Evolutionary conservation across 1,140 invertebrate genomes (phyloP).

Genomic region (Kradibia gibbosae): DNA sequence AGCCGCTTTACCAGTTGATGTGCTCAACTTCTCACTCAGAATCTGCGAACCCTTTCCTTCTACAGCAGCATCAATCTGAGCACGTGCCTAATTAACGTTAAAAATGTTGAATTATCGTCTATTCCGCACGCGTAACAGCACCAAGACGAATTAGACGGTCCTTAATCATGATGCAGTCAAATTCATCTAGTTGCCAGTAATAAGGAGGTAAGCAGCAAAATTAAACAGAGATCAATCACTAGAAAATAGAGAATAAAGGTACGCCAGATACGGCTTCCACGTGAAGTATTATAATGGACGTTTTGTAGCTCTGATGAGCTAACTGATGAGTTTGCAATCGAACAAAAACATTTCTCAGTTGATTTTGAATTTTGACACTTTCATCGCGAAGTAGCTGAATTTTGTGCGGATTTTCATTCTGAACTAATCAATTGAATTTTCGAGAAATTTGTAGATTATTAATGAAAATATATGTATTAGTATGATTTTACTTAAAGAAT

Average conservation of each 20-base stretch:
- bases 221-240: not conserved
- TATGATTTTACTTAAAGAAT: too few relatives aligned
- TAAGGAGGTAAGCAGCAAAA: slow-evolving; percentile 1
- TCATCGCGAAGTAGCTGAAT: not conserved
- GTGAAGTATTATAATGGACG: not conserved
- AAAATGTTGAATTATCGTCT: slow-evolving; percentile 40
- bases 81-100: slow-evolving; percentile 30
- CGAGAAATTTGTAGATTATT: too few relatives aligned
- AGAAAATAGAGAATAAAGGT: too few relatives aligned
- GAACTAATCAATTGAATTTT: too few relatives aligned
- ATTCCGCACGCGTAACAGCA: not conserved
- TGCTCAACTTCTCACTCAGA: not conserved
- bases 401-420: too few relatives aligned
- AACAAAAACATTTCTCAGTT: too few relatives aligned
- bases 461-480: too few relatives aligned
- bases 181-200: slow-evolving; percentile 11
- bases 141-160: not conserved
- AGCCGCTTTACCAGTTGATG: slow-evolving; percentile 27
- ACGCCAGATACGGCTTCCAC: not conserved
- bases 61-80: not conserved
- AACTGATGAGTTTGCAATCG: not conserved
- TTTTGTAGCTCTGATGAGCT: not conserved
- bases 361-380: not conserved
- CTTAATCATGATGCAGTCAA: not conserved
- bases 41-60: not conserved